Evolutionary conservation across 2,113 vertebrate species (phyloP), one percentile per base, ranked within the genome.

Genomic region (Scatophagus argus): DNA sequence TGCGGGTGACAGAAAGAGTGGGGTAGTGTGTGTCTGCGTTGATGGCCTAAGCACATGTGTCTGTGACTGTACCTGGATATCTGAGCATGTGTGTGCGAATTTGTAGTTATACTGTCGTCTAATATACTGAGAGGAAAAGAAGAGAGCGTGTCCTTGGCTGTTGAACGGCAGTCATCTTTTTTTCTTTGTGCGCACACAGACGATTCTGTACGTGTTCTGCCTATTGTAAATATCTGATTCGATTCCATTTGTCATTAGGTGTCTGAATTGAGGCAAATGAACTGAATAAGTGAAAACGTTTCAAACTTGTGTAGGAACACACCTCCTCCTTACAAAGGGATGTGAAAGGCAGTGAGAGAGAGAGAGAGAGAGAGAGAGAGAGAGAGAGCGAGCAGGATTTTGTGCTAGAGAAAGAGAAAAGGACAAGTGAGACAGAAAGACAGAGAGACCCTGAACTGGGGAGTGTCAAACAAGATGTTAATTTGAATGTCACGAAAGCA

Each of bases 151-250:
- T 86, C 89, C 87, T 93, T 92, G 87, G 77, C 66, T 76, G 85
- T 69, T 89, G 77, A 90, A 85, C 64, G 17, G 46, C 72, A 83
- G 72, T 82, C 77, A 67, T 83, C 84, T 90, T 86, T n/a, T 88
- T 82, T 59, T 69, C 73, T 84, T 74, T 89, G 39, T 86, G 49
- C 8, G n/a, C 49, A 25, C 65, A 31, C 55, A 79, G 65, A 81
- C 61, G 47, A 76, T 72, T 70, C 63, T 17, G 70, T 32, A n/a
- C 49, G 55, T 46, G 19, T 64, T 86, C 62, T 79, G 58, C 65
- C 87, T 81, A 84, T 92, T 90, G 79, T 88, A 79, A 86, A 87
- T 74, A 72, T 88, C 77, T 88, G 14, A 92, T 88, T 86, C 79
- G 54, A 87, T 90, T 88, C 73, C 27, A 64, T 73, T 85, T 29